Evolutionary conservation across 2,888 invertebrate genomes (phyloP).

Genomic region (Polyploca ridens): DNA sequence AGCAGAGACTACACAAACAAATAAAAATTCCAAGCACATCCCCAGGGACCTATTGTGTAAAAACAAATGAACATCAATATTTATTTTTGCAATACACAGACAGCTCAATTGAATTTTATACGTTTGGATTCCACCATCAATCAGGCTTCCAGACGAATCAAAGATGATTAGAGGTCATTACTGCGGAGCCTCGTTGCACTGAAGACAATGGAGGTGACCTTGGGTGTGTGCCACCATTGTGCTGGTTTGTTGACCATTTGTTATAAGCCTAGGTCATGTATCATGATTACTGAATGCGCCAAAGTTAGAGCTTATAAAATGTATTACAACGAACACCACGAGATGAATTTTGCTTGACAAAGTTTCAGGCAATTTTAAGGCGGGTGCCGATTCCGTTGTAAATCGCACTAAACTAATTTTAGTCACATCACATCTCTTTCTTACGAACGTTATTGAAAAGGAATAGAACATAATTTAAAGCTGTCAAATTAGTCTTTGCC

Average conservation of each 20-base stretch:
- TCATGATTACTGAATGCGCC: not conserved
- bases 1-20: not conserved
- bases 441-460: no score
- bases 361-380: not conserved
- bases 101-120: not conserved
- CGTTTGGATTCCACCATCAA: conserved; percentile 6
- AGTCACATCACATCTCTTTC: no score
- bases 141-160: conserved; percentile 16
- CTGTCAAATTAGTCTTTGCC: no score
- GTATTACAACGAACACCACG: no score
- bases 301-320: no score
- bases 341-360: no score
- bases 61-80: conserved; percentile 5
- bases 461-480: no score
- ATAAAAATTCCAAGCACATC: not conserved
- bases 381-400: not conserved
- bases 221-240: conserved; percentile 39
- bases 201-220: conserved; percentile 45
- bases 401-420: no score
- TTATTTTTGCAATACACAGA: not conserved
- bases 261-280: not conserved
- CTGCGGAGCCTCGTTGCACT: conserved; percentile 7
- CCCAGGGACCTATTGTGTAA: not conserved
- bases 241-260: conserved; percentile 39
- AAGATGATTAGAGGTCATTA: conserved; percentile 1